Evolutionary conservation across 2,113 vertebrate genomes (phyloP), one percentile per base, ranked within the genome.

Genomic region (Lipophrys pholis): DNA sequence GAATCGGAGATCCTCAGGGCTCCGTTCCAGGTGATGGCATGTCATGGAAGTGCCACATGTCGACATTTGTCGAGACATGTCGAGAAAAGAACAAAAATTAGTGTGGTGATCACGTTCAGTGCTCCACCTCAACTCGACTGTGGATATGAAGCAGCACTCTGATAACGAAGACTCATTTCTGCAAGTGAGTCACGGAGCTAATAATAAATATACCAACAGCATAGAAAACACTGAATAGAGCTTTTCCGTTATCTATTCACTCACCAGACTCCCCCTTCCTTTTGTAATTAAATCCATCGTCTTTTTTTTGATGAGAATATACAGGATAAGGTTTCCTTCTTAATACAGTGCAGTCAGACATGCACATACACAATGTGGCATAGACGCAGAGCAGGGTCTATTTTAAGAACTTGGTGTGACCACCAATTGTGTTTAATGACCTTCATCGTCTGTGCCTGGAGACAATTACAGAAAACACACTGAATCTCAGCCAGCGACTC

Each of bases 161-260:
- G 40, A 72, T 60, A 45, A 41, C 35, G 40, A 57, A 8, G 15
- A 48, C 1, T 50, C 54, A 42, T 62, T 42, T 30, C 64, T 38
- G 43, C 39, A 17, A 73, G 30, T 80, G 77, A 77, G 72, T 85
- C 75, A 75, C 11, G 36, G 43, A 70, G 75, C 82, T 85, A 86
- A 81, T 84, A 76, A 83, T 84, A 88, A 82, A 80, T 16, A 39
- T 60, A 35, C 35, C 46, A 79, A 67, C 78, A 81, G 43, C 53
- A 45, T 57, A 73, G 61, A 66, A 70, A 41, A 35, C 54, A 66
- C 14, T 58, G 64, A 73, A 80, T 69, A 79, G 73, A 74, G 61
- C 11, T 21, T 67, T 51, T 46, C 49, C 39, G 17, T 50, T 61
- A 53, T 69, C 59, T 46, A 68, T 64, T 39, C 66, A 56, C 56